These are phyloP conservation scores for Xestia c-nigrum DNA, from an alignment of 2,888 invertebrate genomes.

Conservation along the genomic window DNA sequence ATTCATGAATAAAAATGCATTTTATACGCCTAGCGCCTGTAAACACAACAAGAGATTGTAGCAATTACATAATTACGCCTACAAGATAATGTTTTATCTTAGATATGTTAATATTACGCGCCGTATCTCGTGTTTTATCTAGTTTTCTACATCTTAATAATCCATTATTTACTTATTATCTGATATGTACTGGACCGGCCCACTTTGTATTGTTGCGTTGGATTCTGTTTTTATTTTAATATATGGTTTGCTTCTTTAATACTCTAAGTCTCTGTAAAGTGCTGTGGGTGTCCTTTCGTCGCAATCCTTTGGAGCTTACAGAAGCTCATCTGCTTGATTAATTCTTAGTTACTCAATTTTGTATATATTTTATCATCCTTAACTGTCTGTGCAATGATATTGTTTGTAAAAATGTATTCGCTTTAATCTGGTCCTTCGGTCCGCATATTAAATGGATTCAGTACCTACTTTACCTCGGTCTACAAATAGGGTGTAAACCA, in stretches of 20 bases:
- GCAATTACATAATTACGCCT: constrained; percentile 61
- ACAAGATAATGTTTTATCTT: constrained; percentile 55
- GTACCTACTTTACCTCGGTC: not conserved
- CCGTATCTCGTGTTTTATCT: constrained; percentile 54
- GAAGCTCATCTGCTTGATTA: not conserved
- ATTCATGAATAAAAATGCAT: constrained; percentile 43
- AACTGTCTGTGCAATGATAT: not conserved
- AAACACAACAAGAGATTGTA: constrained; percentile 50
- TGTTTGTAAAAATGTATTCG: not conserved
- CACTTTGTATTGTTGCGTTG: constrained; percentile 26
- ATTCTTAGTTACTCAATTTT: no score
- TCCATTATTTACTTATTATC: constrained; percentile 57
- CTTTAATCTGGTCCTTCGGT: not conserved
- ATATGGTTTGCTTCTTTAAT: not conserved
- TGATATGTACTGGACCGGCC: constrained; percentile 35
- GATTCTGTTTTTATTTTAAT: constrained; percentile 2
- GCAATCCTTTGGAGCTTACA: not conserved
- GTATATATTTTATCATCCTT: not conserved
- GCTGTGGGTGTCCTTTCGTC: not conserved
- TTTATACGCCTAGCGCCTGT: constrained; percentile 20
- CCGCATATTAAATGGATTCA: not conserved
- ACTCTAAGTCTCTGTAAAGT: not conserved
- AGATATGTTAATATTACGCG: constrained; percentile 55
- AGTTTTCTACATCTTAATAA: constrained; percentile 61
- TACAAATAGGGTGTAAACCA: no score